Conservation (phyloP, 2,888 invertebrate species). For the Deilephila porcellus region DNA sequence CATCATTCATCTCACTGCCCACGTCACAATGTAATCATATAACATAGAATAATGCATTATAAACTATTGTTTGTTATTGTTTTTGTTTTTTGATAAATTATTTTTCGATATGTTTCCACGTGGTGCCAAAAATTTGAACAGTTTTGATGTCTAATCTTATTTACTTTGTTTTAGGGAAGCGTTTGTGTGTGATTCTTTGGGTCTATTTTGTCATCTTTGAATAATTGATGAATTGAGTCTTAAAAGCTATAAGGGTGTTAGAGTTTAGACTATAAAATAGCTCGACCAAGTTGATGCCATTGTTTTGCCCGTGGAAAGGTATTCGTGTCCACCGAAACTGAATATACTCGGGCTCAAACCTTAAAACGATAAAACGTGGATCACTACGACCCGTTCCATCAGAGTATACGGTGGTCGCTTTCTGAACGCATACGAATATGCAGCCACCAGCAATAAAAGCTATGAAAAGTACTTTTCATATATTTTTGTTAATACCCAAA, state of each 20-base stretch:
- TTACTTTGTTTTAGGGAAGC: background rate
- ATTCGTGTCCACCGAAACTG: no score
- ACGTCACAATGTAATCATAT: background rate
- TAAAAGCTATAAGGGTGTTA: background rate
- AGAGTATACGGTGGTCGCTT: no score
- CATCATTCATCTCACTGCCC: conserved; percentile 5
- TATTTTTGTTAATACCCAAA: no score
- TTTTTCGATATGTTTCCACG: conserved; percentile 32
- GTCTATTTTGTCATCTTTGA: background rate
- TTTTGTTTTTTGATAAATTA: conserved; percentile 28
- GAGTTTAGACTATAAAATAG: no score
- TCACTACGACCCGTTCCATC: no score
- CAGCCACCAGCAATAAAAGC: no score
- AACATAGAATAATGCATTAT: background rate
- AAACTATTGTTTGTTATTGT: conserved; percentile 35
- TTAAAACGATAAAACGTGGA: no score
- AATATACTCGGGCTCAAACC: no score
- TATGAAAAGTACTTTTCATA: no score
- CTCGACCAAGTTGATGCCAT: no score
- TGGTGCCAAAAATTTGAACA: conserved; percentile 46
- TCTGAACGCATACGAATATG: no score
- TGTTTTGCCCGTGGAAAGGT: no score
- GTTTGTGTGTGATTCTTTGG: background rate
- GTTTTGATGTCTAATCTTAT: background rate
- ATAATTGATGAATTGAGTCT: background rate